Evolutionary conservation across 2,113 vertebrate species (phyloP).

Genomic region (Pavo muticus): DNA sequence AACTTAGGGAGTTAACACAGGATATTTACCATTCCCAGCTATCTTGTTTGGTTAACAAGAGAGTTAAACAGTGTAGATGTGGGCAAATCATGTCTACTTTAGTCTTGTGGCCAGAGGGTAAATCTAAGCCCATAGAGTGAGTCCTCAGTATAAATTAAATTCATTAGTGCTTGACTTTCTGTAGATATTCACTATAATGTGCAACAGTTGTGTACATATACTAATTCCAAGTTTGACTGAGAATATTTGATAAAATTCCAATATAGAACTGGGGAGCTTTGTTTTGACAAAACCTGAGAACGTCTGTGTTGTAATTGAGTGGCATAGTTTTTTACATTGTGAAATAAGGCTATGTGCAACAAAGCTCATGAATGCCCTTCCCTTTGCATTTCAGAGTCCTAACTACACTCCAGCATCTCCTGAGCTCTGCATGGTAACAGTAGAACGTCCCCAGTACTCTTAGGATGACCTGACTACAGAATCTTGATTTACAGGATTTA

Average conservation of each 20-base stretch:
- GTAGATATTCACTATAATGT: not conserved
- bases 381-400: not conserved
- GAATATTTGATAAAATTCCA: not conserved
- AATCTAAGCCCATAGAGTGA: not conserved
- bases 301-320: not conserved
- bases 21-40: not conserved
- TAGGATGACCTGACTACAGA: not conserved
- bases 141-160: not conserved
- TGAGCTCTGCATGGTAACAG: not conserved
- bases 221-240: not conserved
- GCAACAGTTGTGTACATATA: not conserved
- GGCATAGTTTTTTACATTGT: not conserved
- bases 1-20: not conserved
- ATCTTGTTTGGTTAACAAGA: not conserved
- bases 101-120: not conserved
- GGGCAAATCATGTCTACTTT: not conserved
- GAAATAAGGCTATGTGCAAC: not conserved
- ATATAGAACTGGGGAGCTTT: not conserved
- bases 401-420: not conserved
- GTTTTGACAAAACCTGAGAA: not conserved
- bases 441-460: not conserved
- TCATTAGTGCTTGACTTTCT: not conserved
- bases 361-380: not conserved
- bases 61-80: not conserved
- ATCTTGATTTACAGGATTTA: not conserved